phyloP scores from a whole-genome alignment of 2,113 vertebrate genomes.

The Charadrius vociferus region DNA sequence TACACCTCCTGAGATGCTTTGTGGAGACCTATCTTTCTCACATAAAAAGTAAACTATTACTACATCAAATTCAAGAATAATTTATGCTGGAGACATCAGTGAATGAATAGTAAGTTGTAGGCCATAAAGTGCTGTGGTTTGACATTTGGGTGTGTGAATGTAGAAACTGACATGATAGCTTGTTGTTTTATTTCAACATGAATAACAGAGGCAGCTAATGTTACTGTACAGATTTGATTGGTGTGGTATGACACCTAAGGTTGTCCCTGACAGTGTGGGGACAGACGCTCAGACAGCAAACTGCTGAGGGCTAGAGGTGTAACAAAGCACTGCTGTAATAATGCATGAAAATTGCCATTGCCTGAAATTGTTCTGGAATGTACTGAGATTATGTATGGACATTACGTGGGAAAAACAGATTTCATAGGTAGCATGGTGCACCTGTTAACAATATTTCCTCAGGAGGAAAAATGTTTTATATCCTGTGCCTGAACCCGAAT shows the following conservation, averaged over 20 bases:
- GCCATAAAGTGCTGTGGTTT: not conserved
- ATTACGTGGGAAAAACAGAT: not conserved
- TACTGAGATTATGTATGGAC: rapidly evolving
- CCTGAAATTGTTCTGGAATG: not conserved
- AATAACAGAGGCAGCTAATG: rapidly evolving
- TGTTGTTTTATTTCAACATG: not conserved
- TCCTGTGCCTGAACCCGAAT: not conserved
- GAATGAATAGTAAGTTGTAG: not conserved
- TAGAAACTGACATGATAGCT: not conserved
- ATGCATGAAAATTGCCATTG: not conserved
- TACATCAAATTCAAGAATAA: not conserved
- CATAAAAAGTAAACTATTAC: not conserved
- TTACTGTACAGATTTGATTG: not conserved
- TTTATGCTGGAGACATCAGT: not conserved
- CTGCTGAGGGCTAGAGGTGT: not conserved
- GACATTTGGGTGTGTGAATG: not conserved
- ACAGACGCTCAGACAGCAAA: not conserved
- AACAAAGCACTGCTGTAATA: not conserved
- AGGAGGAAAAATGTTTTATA: not conserved
- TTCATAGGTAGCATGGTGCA: not conserved
- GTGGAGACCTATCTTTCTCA: not conserved
- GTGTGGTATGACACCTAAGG: not conserved
- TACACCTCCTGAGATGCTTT: not conserved
- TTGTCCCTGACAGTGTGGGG: not conserved
- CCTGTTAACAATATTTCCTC: not conserved